A percentile compares a stretch with the other conserved stretches of the same genome.
Evolutionary conservation across 2,888 invertebrate genomes (phyloP).

Genomic region (Antitype chi): DNA sequence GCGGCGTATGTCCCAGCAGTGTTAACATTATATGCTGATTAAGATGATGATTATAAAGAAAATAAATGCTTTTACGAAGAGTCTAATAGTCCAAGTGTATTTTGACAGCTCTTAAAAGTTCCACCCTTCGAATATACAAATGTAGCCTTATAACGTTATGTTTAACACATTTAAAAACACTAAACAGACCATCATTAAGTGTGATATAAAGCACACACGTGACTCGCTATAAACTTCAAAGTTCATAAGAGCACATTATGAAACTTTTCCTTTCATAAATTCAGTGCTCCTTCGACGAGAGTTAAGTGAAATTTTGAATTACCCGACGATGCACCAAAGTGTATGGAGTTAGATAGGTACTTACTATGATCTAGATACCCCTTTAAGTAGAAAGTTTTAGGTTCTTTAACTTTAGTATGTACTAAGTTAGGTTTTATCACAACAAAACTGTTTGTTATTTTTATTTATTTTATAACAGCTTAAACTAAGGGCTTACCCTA

Average conservation of each 20-base stretch:
- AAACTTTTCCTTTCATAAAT: slow-evolving; percentile 71
- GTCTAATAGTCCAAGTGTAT: background rate
- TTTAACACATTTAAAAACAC: slow-evolving; percentile 8
- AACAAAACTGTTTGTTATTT: slow-evolving; percentile 37
- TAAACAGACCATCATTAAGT: slow-evolving; percentile 22
- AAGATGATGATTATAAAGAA: too few species aligned
- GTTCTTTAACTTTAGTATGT: slow-evolving; percentile 51
- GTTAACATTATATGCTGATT: too few species aligned
- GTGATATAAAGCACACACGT: slow-evolving; percentile 39
- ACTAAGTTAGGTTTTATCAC: slow-evolving; percentile 45
- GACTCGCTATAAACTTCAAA: slow-evolving; percentile 60
- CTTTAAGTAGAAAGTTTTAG: slow-evolving; percentile 69
- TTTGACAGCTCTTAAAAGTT: background rate
- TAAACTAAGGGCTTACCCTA: too few species aligned
- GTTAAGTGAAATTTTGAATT: slow-evolving; percentile 73
- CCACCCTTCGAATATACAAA: background rate
- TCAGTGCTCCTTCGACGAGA: slow-evolving; percentile 63
- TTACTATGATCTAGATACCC: slow-evolving; percentile 47
- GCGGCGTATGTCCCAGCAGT: too few species aligned
- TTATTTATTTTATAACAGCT: too few species aligned
- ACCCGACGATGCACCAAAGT: slow-evolving; percentile 69
- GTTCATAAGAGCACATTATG: slow-evolving; percentile 63
- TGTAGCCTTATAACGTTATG: background rate
- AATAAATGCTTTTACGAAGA: background rate
- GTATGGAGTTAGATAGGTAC: slow-evolving; percentile 52